Conservation (phyloP, 2,888 invertebrate species). For the Amphipyra berbera region DNA sequence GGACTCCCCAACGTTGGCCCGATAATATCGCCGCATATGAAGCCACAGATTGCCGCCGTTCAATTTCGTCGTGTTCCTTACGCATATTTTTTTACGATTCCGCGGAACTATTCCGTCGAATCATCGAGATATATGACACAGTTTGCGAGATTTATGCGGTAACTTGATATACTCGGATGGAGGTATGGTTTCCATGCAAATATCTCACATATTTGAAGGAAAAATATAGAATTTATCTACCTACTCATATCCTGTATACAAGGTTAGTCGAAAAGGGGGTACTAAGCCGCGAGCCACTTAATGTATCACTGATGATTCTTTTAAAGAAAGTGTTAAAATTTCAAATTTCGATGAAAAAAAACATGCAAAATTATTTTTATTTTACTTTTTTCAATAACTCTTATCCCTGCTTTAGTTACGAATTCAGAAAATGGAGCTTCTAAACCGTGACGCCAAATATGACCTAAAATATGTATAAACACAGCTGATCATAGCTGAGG, state of each 20-base stretch:
- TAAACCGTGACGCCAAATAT: too few species aligned
- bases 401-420: too few species aligned
- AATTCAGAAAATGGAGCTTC: too few species aligned
- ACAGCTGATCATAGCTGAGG: too few species aligned
- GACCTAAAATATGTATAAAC: too few species aligned
- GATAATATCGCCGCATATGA: slow-evolving; percentile 61
- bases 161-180: slow-evolving; percentile 34
- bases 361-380: too few species aligned
- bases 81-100: slow-evolving; percentile 53
- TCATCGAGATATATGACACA: slow-evolving; percentile 49
- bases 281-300: too few species aligned
- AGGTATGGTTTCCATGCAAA: slow-evolving; percentile 33
- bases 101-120: slow-evolving; percentile 50
- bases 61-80: slow-evolving; percentile 52
- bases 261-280: too few species aligned
- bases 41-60: slow-evolving; percentile 56
- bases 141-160: slow-evolving; percentile 52
- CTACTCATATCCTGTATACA: not conserved
- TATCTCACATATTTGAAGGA: slow-evolving; percentile 9
- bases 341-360: too few species aligned
- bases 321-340: too few species aligned
- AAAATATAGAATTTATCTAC: not conserved
- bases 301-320: too few species aligned
- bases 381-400: too few species aligned
- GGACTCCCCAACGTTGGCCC: slow-evolving; percentile 52